Evolutionary conservation across 1,140 invertebrate genomes (phyloP).

Genomic region (Grapholita molesta): DNA sequence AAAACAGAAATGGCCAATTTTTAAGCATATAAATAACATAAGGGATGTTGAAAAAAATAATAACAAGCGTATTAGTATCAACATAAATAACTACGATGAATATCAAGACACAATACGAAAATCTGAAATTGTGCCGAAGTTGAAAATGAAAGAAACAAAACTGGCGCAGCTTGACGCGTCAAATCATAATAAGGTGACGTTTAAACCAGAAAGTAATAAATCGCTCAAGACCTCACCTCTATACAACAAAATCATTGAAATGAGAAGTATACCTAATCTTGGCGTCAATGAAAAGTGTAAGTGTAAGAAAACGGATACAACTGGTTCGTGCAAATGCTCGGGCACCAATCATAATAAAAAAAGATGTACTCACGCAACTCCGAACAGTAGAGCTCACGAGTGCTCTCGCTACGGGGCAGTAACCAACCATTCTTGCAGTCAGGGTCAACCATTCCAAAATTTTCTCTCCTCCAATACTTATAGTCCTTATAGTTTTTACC

Average conservation of each 20-base stretch:
- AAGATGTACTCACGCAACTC: slow-evolving; percentile 11
- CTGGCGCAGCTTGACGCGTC: neutral
- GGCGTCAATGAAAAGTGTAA: slow-evolving; percentile 24
- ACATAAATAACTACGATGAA: neutral
- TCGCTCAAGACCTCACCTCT: neutral
- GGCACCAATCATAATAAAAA: neutral
- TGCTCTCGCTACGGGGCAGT: neutral
- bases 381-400: neutral
- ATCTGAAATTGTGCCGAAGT: neutral
- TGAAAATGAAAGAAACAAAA: neutral
- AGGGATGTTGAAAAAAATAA: neutral
- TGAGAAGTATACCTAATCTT: slow-evolving; percentile 39
- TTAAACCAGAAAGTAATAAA: neutral
- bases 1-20: slow-evolving; percentile 54
- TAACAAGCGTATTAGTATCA: slow-evolving; percentile 20
- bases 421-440: neutral
- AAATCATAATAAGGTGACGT: neutral
- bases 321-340: slow-evolving; percentile 28
- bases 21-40: slow-evolving; percentile 30
- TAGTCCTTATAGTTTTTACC: slow-evolving; percentile 5
- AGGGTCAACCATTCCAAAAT: neutral
- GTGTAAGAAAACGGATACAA: slow-evolving; percentile 35
- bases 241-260: slow-evolving; percentile 34
- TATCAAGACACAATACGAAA: neutral
- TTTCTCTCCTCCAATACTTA: no score